Conservation (phyloP, 1,140 invertebrate species). For the Drosophila tani region DNA sequence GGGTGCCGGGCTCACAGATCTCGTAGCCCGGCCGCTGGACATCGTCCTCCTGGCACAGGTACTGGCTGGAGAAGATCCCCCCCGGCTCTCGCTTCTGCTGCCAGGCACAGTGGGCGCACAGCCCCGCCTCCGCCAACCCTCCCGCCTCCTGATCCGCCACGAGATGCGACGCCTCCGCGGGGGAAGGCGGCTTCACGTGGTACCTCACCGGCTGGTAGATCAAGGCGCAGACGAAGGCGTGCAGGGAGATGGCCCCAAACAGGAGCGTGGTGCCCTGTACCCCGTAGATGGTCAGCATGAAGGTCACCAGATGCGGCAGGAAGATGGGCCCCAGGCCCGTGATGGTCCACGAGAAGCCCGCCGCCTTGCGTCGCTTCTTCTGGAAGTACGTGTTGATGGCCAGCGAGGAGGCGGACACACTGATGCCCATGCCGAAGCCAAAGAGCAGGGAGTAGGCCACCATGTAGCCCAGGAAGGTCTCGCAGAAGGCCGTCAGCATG, state of each 20-base stretch:
- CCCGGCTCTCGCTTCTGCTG: conserved; percentile 79
- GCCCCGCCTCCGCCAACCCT: not conserved
- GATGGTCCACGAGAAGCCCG: conserved; percentile 87
- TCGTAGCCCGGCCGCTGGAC: conserved; percentile 87
- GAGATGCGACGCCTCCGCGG: not conserved
- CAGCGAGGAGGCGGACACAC: conserved; percentile 87
- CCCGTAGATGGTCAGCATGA: conserved; percentile 86
- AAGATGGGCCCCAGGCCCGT: conserved; percentile 87
- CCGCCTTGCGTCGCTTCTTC: conserved; percentile 86
- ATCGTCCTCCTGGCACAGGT: conserved; percentile 89
- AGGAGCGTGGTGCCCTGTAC: conserved; percentile 87
- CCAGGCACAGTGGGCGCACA: conserved; percentile 75
- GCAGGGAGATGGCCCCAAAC: conserved; percentile 87
- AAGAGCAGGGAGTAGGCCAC: conserved; percentile 87
- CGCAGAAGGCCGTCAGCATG: conserved; percentile 86
- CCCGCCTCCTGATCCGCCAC: conserved; percentile 15
- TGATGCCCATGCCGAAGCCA: conserved; percentile 87
- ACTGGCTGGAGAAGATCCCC: conserved; percentile 88
- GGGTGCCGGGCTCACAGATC: conserved; percentile 88
- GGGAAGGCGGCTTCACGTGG: conserved; percentile 79
- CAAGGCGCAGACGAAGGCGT: conserved; percentile 87
- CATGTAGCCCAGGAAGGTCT: conserved; percentile 87
- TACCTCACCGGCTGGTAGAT: conserved; percentile 88
- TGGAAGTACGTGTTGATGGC: conserved; percentile 88
- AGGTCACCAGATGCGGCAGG: conserved; percentile 86